phyloP scores from a whole-genome alignment of 2,888 invertebrate species.

The Antheraea yamamai region DNA sequence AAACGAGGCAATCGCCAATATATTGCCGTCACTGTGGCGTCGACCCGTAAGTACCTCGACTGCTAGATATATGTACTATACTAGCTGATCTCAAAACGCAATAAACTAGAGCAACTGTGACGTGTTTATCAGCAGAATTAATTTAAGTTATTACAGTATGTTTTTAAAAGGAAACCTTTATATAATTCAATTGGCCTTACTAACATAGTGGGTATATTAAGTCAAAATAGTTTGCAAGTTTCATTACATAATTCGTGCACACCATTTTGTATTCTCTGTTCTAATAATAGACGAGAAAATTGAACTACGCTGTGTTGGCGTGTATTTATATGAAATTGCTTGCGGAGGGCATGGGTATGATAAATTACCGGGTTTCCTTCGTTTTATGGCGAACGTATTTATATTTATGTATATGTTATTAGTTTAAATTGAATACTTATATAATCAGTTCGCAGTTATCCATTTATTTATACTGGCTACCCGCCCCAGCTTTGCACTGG shows the following conservation, averaged over 20 bases:
- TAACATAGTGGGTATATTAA: background rate
- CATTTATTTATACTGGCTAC: background rate
- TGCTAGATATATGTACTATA: too few species aligned
- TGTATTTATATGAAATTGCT: conserved; percentile 24
- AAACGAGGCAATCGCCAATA: too few species aligned
- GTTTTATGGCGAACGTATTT: conserved; percentile 16
- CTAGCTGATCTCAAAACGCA: too few species aligned
- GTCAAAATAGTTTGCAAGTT: conserved; percentile 19
- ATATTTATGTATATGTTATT: conserved; percentile 13
- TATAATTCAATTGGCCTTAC: background rate
- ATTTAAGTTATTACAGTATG: too few species aligned
- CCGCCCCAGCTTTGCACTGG: too few species aligned
- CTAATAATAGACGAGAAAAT: conserved; percentile 28
- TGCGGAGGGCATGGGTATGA: conserved; percentile 20
- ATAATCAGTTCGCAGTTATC: background rate
- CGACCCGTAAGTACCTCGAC: too few species aligned
- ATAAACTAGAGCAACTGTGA: too few species aligned
- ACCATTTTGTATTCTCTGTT: conserved; percentile 17
- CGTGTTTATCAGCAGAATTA: too few species aligned
- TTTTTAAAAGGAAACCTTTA: background rate
- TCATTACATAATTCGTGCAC: background rate
- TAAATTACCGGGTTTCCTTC: conserved; percentile 19
- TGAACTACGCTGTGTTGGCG: conserved; percentile 26
- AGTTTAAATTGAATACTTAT: conserved; percentile 13
- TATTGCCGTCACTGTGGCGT: too few species aligned